These are phyloP conservation scores for Corbicula japonica DNA, from an alignment of 2,888 invertebrate genomes.

Conservation along the genomic window DNA sequence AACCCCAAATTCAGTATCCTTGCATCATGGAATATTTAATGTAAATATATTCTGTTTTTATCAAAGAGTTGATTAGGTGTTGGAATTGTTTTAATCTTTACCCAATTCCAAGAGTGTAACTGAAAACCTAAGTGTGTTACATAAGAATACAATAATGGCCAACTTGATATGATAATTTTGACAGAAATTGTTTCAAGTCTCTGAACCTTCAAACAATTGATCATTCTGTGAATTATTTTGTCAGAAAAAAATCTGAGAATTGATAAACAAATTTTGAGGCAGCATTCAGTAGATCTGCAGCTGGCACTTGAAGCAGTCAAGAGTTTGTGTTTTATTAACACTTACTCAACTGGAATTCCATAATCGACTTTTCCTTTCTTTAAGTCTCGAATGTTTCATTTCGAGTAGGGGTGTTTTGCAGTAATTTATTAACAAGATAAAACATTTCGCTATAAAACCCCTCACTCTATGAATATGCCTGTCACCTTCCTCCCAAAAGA, in stretches of 20 bases:
- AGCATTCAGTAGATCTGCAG: too few relatives aligned
- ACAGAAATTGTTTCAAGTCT: constrained; percentile 32
- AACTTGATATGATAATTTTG: constrained; percentile 39
- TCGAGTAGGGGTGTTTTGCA: too few relatives aligned
- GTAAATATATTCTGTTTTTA: constrained; percentile 30
- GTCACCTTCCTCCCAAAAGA: too few relatives aligned
- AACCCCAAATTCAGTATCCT: too few relatives aligned
- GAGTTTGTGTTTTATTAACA: too few relatives aligned
- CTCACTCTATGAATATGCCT: too few relatives aligned
- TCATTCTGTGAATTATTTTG: constrained; percentile 25
- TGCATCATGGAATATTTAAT: constrained; percentile 15
- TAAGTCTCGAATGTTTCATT: too few relatives aligned
- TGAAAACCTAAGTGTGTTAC: constrained; percentile 9
- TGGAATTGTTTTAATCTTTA: constrained; percentile 22
- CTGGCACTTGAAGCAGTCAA: too few relatives aligned
- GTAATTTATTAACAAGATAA: too few relatives aligned
- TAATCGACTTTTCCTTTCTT: too few relatives aligned
- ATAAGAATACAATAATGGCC: constrained; percentile 30
- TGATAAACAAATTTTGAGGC: constrained; percentile 7
- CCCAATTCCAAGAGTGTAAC: constrained; percentile 31
- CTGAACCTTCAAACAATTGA: constrained; percentile 23
- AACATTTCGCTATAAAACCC: too few relatives aligned
- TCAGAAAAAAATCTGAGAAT: not conserved
- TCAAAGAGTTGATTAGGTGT: constrained; percentile 33
- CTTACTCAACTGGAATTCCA: too few relatives aligned